These are phyloP conservation scores for Eidolon helvum DNA, from an alignment of 2,113 vertebrate genomes.

Conservation along the genomic window DNA sequence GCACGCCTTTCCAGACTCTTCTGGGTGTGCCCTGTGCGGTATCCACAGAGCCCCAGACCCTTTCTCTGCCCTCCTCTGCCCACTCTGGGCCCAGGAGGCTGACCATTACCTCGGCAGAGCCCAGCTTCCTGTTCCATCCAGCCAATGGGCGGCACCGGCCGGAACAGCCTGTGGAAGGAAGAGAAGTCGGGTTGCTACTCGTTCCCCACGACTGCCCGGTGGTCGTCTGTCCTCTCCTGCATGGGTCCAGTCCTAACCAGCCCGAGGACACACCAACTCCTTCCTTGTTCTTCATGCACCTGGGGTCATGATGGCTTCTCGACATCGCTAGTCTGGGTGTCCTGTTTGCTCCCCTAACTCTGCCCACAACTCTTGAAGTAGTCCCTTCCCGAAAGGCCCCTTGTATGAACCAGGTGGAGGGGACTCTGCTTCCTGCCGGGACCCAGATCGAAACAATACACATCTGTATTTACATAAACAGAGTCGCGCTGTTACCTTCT, in stretches of 20 bases:
- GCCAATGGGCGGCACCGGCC: fast-evolving
- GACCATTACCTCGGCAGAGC: not conserved
- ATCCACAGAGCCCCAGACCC: not conserved
- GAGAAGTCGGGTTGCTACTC: fast-evolving
- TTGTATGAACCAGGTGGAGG: not conserved
- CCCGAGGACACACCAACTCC: fast-evolving
- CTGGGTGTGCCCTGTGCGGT: not conserved
- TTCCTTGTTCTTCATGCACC: not conserved
- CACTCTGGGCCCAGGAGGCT: not conserved
- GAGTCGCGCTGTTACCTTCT: not conserved
- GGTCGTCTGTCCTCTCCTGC: not conserved
- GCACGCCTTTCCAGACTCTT: fast-evolving
- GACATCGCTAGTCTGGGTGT: not conserved
- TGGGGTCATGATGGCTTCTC: no score
- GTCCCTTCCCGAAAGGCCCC: not conserved
- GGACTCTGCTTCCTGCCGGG: not conserved
- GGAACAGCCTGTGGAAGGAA: not conserved
- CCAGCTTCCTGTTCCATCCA: not conserved
- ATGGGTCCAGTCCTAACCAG: not conserved
- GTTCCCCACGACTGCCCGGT: no score
- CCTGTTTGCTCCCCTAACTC: no score
- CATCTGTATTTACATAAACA: not conserved
- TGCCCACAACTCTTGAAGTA: not conserved
- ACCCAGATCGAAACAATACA: not conserved
- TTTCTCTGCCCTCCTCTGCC: not conserved